phyloP scores from a whole-genome alignment of 2,113 vertebrate genomes.

The Ailurus styani region DNA sequence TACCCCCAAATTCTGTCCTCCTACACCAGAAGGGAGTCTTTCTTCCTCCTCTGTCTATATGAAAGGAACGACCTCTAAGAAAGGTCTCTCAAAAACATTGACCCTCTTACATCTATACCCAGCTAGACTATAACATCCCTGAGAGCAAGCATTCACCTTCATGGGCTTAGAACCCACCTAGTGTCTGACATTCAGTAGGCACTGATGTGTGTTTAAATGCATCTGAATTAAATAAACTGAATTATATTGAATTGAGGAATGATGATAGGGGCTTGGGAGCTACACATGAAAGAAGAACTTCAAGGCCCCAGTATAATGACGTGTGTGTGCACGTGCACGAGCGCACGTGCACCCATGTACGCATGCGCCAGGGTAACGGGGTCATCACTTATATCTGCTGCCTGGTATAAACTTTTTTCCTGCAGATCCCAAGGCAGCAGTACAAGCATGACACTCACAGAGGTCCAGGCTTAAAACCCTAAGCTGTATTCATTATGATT shows the following conservation, averaged over 20 bases:
- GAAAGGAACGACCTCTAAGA: not conserved
- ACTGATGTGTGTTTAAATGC: not conserved
- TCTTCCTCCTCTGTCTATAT: not conserved
- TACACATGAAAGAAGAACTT: not conserved
- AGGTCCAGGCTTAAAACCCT: not conserved
- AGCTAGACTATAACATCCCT: not conserved
- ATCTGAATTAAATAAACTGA: not conserved
- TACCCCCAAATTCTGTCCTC: not conserved
- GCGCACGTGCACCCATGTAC: no score
- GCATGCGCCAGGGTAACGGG: fast-evolving
- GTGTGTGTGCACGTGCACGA: not conserved
- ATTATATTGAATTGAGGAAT: not conserved
- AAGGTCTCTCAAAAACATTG: not conserved
- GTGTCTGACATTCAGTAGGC: not conserved
- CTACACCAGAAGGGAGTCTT: not conserved
- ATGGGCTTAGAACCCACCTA: not conserved
- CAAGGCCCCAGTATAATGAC: not conserved
- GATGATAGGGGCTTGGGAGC: not conserved
- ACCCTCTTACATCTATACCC: not conserved
- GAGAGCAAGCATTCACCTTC: not conserved
- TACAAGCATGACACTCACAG: not conserved
- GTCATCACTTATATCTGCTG: not conserved
- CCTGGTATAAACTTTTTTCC: not conserved
- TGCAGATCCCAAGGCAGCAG: not conserved
- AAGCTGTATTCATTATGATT: not conserved